Conservation (phyloP, 1,140 invertebrate species). For the Drosophila novamexicana region DNA sequence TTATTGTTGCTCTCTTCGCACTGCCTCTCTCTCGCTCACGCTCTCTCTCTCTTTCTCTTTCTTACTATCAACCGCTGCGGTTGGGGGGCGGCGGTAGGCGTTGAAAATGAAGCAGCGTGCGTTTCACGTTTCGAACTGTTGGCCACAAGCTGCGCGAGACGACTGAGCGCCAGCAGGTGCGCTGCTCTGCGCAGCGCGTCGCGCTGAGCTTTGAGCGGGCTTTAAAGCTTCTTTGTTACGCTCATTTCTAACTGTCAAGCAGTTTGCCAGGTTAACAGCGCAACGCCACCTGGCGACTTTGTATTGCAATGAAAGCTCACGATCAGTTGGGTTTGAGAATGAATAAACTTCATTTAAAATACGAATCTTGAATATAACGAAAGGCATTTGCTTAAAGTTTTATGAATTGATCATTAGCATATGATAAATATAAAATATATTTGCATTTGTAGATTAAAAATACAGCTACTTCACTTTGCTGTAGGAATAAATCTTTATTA, state of each 20-base stretch:
- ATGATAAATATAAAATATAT: too few relatives aligned
- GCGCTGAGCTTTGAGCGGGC: slow-evolving; percentile 21
- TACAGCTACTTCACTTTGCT: too few relatives aligned
- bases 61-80: background rate
- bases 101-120: slow-evolving; percentile 44
- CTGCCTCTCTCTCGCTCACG: slow-evolving; percentile 21
- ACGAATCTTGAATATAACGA: background rate
- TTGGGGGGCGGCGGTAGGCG: slow-evolving; percentile 35
- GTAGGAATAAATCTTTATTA: too few relatives aligned
- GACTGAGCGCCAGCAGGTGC: slow-evolving; percentile 52
- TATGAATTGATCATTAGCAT: background rate
- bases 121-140: slow-evolving; percentile 53
- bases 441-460: too few relatives aligned
- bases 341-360: background rate
- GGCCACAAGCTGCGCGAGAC: slow-evolving; percentile 65
- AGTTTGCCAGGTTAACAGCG: background rate
- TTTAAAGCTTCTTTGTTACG: slow-evolving; percentile 8
- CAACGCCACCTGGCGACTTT: slow-evolving; percentile 26
- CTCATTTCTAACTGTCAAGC: background rate
- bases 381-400: background rate
- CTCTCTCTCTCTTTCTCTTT: slow-evolving; percentile 28
- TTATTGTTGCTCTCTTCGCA: slow-evolving; percentile 33
- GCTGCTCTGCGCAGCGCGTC: slow-evolving; percentile 16
- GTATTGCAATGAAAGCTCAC: background rate
- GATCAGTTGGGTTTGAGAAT: slow-evolving; percentile 7